These are phyloP conservation scores for Bedellia somnulentella DNA, from an alignment of 2,888 invertebrate species.

Conservation along the genomic window DNA sequence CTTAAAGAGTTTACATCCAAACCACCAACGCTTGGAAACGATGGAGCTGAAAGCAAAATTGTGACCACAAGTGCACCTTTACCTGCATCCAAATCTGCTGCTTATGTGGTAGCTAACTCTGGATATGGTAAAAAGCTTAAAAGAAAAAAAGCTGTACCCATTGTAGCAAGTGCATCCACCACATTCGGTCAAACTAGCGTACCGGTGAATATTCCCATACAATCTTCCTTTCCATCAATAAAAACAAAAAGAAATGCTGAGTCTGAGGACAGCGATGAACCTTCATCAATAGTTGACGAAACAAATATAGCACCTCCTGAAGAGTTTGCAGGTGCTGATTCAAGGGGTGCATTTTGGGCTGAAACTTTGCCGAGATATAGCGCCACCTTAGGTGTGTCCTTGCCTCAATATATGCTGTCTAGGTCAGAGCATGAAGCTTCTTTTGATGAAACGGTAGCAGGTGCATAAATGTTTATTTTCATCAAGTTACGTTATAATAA, in stretches of 20 bases:
- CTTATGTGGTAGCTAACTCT: conserved; percentile 34
- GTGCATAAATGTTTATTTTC: conserved; percentile 26
- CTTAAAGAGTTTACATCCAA: conserved; percentile 62
- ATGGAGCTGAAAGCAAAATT: conserved; percentile 38
- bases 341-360: conserved; percentile 66
- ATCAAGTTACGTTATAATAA: not conserved
- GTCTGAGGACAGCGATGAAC: conserved; percentile 27
- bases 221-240: conserved; percentile 9
- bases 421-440: conserved; percentile 69
- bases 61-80: conserved; percentile 34
- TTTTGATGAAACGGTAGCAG: conserved; percentile 62
- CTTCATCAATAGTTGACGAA: conserved; percentile 28
- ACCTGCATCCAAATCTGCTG: conserved; percentile 31
- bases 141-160: conserved; percentile 32
- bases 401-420: conserved; percentile 70
- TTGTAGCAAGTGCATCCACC: conserved; percentile 21
- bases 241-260: conserved; percentile 38
- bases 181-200: conserved; percentile 18
- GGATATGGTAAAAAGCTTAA: conserved; percentile 41
- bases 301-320: conserved; percentile 44
- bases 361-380: conserved; percentile 69
- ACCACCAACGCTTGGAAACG: conserved; percentile 29
- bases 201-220: conserved; percentile 12
- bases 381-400: conserved; percentile 61
- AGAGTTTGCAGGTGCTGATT: conserved; percentile 55